A percentile compares a stretch with the other conserved stretches of the same genome.
Evolutionary conservation across 1,140 invertebrate species (phyloP).

Genomic region (Rhyzopertha dominica): DNA sequence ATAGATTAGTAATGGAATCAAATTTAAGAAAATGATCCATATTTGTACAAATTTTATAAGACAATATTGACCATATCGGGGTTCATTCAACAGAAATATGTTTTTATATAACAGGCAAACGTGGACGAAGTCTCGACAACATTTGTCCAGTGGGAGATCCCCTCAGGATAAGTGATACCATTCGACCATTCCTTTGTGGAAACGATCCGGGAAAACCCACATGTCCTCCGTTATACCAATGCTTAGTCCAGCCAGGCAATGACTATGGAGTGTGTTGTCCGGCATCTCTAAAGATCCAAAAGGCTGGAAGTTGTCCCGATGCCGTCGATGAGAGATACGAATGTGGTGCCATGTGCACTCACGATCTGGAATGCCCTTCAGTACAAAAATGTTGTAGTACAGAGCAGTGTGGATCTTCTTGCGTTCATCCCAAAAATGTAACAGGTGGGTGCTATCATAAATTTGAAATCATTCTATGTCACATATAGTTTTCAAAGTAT

Average conservation of each 20-base stretch:
- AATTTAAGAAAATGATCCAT: too few relatives aligned
- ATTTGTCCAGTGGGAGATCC: conserved; percentile 75
- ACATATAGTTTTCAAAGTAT: background rate
- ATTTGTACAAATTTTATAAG: too few relatives aligned
- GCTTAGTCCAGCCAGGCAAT: conserved; percentile 68
- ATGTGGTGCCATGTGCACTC: conserved; percentile 63
- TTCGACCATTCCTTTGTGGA: conserved; percentile 76
- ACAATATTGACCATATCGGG: too few relatives aligned
- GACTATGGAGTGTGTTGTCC: conserved; percentile 86
- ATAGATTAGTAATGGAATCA: too few relatives aligned
- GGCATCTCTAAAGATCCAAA: conserved; percentile 65
- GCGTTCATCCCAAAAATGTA: conserved; percentile 61
- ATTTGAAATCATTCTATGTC: background rate
- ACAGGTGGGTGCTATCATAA: too few relatives aligned
- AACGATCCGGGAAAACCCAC: conserved; percentile 70
- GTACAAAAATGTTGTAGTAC: conserved; percentile 75
- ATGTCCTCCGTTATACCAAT: conserved; percentile 75
- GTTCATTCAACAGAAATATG: too few relatives aligned
- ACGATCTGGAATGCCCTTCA: conserved; percentile 73
- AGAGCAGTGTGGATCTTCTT: conserved; percentile 63
- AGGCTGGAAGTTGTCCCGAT: conserved; percentile 69
- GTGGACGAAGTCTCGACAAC: conserved; percentile 64
- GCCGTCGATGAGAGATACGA: conserved; percentile 42
- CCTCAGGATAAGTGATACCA: conserved; percentile 70
- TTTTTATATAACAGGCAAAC: conserved; percentile 54